Percentiles rank a stretch among this genome's conserved stretches.
Evolutionary conservation across 2,797 vertebrate species (phyloP).

Genomic region (Rachycentron canadum): DNA sequence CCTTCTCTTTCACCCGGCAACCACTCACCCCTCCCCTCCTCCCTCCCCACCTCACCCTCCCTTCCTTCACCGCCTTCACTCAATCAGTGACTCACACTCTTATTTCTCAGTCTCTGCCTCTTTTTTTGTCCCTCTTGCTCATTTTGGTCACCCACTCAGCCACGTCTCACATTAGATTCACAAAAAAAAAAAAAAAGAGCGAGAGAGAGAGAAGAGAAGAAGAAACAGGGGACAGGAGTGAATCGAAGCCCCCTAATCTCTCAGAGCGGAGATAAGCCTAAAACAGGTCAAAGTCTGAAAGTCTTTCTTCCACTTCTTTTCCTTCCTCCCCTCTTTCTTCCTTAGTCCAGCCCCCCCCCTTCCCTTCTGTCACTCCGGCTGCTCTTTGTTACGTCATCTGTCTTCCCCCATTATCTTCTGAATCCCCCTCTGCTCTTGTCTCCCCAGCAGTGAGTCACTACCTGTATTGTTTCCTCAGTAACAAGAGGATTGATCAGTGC

Average conservation of each 20-base stretch:
- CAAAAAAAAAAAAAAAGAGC: background rate
- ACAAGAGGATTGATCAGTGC: slow-evolving; percentile 82
- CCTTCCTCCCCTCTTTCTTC: slow-evolving; percentile 41
- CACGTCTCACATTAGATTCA: slow-evolving; percentile 54
- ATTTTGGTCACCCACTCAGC: slow-evolving; percentile 73
- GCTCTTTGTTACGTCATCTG: slow-evolving; percentile 88
- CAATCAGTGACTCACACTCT: slow-evolving; percentile 73
- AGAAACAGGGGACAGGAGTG: slow-evolving; percentile 24
- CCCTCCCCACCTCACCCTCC: background rate
- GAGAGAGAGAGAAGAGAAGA: background rate
- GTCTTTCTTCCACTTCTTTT: slow-evolving; percentile 53
- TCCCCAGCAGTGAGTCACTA: slow-evolving; percentile 82
- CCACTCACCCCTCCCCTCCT: slow-evolving; percentile 59
- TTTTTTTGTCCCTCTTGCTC: slow-evolving; percentile 66
- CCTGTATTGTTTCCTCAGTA: slow-evolving; percentile 86
- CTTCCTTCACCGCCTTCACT: slow-evolving; percentile 56
- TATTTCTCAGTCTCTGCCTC: slow-evolving; percentile 58
- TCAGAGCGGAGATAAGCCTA: slow-evolving; percentile 61
- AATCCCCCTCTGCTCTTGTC: slow-evolving; percentile 54
- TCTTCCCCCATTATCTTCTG: slow-evolving; percentile 80
- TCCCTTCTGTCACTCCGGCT: slow-evolving; percentile 73
- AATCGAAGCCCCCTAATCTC: slow-evolving; percentile 23
- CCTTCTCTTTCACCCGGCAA: slow-evolving; percentile 85
- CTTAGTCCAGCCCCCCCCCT: slow-evolving; percentile 33
- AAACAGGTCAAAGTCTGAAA: slow-evolving; percentile 76